Evolutionary conservation across 2,797 vertebrate genomes (phyloP).

Genomic region (Myotis vivesi): DNA sequence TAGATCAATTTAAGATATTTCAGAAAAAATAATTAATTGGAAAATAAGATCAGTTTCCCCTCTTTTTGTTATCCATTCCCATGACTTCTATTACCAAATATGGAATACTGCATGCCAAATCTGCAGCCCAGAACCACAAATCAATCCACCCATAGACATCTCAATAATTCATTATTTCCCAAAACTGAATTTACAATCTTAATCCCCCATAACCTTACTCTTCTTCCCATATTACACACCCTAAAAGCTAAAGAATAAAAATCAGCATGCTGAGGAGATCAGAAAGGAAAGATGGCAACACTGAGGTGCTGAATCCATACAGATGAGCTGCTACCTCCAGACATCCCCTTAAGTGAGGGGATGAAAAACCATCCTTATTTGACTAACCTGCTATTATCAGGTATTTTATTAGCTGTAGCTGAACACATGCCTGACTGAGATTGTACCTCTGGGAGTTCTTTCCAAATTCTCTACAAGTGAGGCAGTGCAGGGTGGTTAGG

Average conservation of each 20-base stretch:
- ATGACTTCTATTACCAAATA: slow-evolving; percentile 40
- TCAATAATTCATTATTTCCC: neutral
- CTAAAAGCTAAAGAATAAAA: neutral
- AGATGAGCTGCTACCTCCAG: neutral
- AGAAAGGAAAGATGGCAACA: neutral
- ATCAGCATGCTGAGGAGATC: neutral
- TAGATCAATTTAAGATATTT: neutral
- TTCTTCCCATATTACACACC: neutral
- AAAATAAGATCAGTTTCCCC: slow-evolving; percentile 29
- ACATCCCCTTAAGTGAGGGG: neutral
- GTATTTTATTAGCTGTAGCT: slow-evolving; percentile 33
- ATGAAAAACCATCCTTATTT: neutral
- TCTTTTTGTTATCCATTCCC: neutral
- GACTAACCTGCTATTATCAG: neutral
- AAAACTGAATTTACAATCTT: neutral
- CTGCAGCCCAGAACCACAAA: neutral
- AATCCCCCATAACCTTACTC: neutral
- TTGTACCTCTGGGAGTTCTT: neutral
- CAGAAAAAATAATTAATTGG: slow-evolving; percentile 8
- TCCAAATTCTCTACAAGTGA: neutral
- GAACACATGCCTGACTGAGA: neutral
- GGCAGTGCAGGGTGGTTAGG: neutral
- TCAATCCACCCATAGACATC: neutral
- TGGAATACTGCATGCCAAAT: neutral
- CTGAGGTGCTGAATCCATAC: neutral